A percentile compares a stretch with the other conserved stretches of the same genome.
These are phyloP conservation scores for Epiperipatus broadwayi DNA, from an alignment of 2,888 invertebrate species.

Conservation along the genomic window DNA sequence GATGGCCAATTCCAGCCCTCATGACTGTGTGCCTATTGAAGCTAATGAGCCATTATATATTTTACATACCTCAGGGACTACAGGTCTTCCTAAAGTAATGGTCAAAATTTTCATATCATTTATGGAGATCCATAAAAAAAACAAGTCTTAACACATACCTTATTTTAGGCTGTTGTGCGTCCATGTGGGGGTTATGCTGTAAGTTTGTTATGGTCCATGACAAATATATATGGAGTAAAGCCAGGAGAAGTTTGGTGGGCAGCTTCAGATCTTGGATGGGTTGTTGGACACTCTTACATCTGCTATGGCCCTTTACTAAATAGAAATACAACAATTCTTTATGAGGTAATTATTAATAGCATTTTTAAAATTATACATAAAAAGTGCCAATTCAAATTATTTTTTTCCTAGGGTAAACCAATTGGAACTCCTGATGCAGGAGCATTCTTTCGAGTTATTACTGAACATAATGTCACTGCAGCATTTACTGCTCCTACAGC, in stretches of 20 bases:
- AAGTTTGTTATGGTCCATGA: conserved; percentile 63
- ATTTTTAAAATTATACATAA: conserved; percentile 10
- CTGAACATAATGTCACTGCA: conserved; percentile 61
- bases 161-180: conserved; percentile 54
- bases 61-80: conserved; percentile 56
- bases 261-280: conserved; percentile 67
- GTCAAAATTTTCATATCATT: too few species aligned
- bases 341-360: conserved; percentile 21
- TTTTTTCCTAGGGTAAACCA: conserved; percentile 81
- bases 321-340: conserved; percentile 42
- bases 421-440: conserved; percentile 81
- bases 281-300: conserved; percentile 84
- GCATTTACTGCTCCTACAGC: conserved; percentile 81
- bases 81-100: conserved; percentile 17
- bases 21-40: conserved; percentile 62
- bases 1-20: conserved; percentile 41
- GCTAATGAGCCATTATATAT: conserved; percentile 78
- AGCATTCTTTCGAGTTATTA: conserved; percentile 75
- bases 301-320: conserved; percentile 71
- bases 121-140: conserved; percentile 53
- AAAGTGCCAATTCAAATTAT: conserved; percentile 28
- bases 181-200: conserved; percentile 76
- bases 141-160: not conserved
- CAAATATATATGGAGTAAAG: conserved; percentile 47
- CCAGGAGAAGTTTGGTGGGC: conserved; percentile 65